Conservation (phyloP, 2,113 vertebrate species). For the Cheirogaleus medius region DNA sequence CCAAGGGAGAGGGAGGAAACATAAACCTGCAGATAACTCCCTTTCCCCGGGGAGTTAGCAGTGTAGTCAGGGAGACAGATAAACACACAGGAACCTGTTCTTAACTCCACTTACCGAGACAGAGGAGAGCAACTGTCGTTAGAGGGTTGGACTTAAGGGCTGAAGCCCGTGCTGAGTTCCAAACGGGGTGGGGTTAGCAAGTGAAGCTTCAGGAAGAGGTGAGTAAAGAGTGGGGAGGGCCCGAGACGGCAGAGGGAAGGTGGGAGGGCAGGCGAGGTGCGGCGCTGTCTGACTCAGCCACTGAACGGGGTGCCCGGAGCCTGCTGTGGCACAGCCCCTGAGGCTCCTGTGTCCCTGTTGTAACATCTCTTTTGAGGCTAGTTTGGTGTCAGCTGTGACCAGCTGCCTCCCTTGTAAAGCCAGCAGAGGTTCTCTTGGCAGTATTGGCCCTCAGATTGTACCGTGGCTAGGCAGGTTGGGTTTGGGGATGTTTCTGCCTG, state of each 20-base stretch:
- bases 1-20: neutral
- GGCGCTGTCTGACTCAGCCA: neutral
- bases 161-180: neutral
- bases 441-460: neutral
- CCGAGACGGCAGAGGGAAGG: neutral
- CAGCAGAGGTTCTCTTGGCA: neutral
- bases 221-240: neutral
- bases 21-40: neutral
- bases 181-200: neutral
- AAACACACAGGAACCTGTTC: slow-evolving; percentile 21
- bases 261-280: neutral
- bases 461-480: neutral
- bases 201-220: neutral
- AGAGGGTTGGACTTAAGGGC: neutral
- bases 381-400: neutral
- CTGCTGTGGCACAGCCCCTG: neutral
- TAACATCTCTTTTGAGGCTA: neutral
- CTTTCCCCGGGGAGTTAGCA: neutral
- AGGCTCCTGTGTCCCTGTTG: neutral
- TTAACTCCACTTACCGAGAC: neutral
- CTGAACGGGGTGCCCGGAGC: too few species aligned
- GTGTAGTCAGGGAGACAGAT: slow-evolving; percentile 31
- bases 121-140: neutral
- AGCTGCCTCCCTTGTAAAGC: neutral
- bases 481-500: neutral